Base-by-base conservation (phyloP, 2,797 vertebrate genomes). In the Pseudopleuronectes americanus region DNA sequence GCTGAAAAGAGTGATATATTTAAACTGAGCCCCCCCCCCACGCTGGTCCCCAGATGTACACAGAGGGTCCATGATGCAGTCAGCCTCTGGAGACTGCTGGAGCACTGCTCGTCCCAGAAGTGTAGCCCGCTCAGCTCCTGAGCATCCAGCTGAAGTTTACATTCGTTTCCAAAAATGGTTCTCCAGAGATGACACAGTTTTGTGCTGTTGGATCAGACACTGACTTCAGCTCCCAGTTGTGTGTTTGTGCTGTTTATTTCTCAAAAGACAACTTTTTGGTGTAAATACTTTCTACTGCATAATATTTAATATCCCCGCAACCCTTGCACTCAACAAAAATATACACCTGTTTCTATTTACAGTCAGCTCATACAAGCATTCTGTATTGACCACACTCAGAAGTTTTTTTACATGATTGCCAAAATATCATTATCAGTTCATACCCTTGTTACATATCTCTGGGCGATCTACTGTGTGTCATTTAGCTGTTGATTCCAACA, bases 111-210 rank as follows among this genome's bases (percentile, higher is more conserved):
- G 63, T 83, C 72, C 83, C 82, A 62, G 78, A 75, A 71, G 58
- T 79, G 76, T 71, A 68, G 65, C 53, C 72, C 74, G 21, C 73
- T 80, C 80, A 49, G 64, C 76, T 76, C 76, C 63, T 12, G 54
- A 80, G 49, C 21, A 26, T 8, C 56, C 28, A 72, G 45, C 53
- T 65, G 36, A 82, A 76, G 68, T 84, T 84, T 79, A 71, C 62
- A 69, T 91, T 87, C 71, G 68, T 58, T 86, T 76, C 76, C 43
- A 68, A 70, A 83, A 77, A 64, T 6, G 26, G 64, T 64, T 75
- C 84, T 83, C 84, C 51, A 56, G 74, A 76, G 84, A 80, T 21
- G 12, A 24, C 57, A 69, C 38, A 75, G 68, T 33, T 57, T 64
- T 71, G 68, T 79, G 64, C 48, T 49, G 3, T 5, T 51, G 55